These are phyloP conservation scores for Epinotia brunnichana DNA, from an alignment of 2,888 invertebrate species.

Conservation along the genomic window DNA sequence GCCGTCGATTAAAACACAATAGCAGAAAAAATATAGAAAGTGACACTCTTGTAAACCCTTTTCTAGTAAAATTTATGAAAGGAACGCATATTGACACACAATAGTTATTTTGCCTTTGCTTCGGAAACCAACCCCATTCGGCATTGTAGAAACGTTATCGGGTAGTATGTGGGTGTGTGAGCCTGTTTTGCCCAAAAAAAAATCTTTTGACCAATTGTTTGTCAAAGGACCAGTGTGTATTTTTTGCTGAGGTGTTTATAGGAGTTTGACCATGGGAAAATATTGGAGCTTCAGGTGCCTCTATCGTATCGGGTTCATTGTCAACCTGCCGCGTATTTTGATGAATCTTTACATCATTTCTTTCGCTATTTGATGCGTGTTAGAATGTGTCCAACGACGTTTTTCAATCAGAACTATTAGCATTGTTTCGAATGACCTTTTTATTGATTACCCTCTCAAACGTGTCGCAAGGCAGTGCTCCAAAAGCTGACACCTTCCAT, in stretches of 20 bases:
- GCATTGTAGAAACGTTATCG: conserved; percentile 76
- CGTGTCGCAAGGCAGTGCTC: conserved; percentile 37
- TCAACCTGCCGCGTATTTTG: conserved; percentile 70
- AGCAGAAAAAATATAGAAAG: conserved; percentile 61
- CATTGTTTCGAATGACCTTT: conserved; percentile 29
- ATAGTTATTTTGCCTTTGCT: conserved; percentile 77
- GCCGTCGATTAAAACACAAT: conserved; percentile 51
- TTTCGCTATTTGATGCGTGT: conserved; percentile 51
- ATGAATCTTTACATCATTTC: conserved; percentile 68
- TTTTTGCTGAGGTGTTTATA: conserved; percentile 81
- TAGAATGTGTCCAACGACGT: conserved; percentile 44
- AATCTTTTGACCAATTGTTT: conserved; percentile 82
- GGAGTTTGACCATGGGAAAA: conserved; percentile 83
- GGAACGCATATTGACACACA: conserved; percentile 77
- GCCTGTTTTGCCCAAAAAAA: conserved; percentile 75
- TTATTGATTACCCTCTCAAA: conserved; percentile 36
- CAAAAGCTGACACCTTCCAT: conserved; percentile 55
- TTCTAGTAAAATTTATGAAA: conserved; percentile 80
- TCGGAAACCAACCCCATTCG: conserved; percentile 69
- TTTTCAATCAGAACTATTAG: conserved; percentile 21
- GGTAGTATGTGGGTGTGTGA: conserved; percentile 74
- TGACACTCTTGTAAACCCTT: conserved; percentile 81
- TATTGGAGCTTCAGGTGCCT: conserved; percentile 80
- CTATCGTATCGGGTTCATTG: conserved; percentile 70
- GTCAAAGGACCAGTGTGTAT: conserved; percentile 72